phyloP scores from a whole-genome alignment of 2,113 vertebrate species.

The Microtus oregoni region DNA sequence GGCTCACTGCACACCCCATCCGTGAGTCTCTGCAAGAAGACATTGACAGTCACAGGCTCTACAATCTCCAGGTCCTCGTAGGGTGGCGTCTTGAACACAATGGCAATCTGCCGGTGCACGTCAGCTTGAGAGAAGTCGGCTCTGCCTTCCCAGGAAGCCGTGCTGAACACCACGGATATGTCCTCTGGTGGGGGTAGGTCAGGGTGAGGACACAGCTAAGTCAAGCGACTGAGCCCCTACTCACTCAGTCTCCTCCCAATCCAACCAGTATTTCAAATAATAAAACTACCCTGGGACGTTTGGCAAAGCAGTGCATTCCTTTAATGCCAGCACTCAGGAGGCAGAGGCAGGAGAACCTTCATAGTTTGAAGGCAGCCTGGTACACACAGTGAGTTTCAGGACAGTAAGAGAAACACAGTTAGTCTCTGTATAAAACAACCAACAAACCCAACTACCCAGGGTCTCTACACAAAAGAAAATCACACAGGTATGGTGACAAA shows the following conservation, averaged over 20 bases:
- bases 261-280: neutral
- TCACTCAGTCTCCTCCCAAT: neutral
- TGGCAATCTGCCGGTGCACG: slow-evolving; percentile 95
- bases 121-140: slow-evolving; percentile 95
- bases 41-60: slow-evolving; percentile 89
- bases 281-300: neutral
- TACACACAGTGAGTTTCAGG: neutral
- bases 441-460: neutral
- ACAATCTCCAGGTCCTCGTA: slow-evolving; percentile 91
- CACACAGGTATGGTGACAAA: neutral
- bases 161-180: slow-evolving; percentile 93
- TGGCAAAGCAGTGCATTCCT: neutral
- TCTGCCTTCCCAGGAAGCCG: slow-evolving; percentile 91
- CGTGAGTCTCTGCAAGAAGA: slow-evolving; percentile 91
- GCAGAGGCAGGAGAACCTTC: neutral
- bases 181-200: slow-evolving; percentile 86
- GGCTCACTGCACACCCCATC: slow-evolving; percentile 94
- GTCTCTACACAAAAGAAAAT: neutral
- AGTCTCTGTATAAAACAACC: neutral
- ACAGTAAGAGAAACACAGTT: neutral
- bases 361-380: neutral
- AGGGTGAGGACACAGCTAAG: neutral
- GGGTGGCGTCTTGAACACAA: slow-evolving; percentile 94
- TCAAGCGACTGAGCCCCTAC: neutral
- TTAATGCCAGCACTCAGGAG: neutral